Conservation (phyloP, 2,888 invertebrate species). For the Drosophila emarginata region DNA sequence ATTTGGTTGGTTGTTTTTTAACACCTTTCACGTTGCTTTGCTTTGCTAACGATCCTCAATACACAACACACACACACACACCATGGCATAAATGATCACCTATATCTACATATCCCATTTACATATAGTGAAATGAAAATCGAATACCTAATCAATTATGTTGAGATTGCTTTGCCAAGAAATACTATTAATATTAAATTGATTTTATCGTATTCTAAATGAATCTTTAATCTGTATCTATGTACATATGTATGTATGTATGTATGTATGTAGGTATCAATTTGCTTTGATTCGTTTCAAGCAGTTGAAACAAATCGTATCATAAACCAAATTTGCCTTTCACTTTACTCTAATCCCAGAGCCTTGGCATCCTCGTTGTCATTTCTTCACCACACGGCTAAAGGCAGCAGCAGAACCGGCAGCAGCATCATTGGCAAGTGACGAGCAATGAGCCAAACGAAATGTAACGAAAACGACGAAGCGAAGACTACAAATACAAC, state of each 20-base stretch:
- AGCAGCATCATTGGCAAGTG: background rate
- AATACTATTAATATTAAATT: background rate
- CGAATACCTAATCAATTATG: background rate
- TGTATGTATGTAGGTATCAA: background rate
- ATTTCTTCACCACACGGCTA: slow-evolving; percentile 59
- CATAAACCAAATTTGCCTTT: slow-evolving; percentile 9
- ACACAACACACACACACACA: background rate
- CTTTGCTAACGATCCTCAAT: slow-evolving; percentile 7
- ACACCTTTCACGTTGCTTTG: slow-evolving; percentile 53
- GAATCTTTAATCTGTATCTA: background rate
- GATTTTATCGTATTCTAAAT: background rate
- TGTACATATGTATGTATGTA: background rate
- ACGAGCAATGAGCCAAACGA: slow-evolving; percentile 18
- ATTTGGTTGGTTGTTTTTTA: slow-evolving; percentile 72
- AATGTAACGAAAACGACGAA: slow-evolving; percentile 31
- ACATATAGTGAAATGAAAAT: background rate
- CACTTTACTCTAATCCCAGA: slow-evolving; percentile 19
- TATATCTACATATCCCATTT: background rate
- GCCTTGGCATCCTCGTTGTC: slow-evolving; percentile 59
- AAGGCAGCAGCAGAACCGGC: background rate
- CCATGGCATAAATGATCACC: background rate
- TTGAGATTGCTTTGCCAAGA: background rate
- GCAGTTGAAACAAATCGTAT: background rate
- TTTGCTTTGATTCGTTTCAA: slow-evolving; percentile 4
- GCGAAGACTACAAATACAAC: slow-evolving; percentile 40